These are phyloP conservation scores for Ceyx cyanopectus DNA, from an alignment of 2,113 vertebrate species.

Conservation along the genomic window DNA sequence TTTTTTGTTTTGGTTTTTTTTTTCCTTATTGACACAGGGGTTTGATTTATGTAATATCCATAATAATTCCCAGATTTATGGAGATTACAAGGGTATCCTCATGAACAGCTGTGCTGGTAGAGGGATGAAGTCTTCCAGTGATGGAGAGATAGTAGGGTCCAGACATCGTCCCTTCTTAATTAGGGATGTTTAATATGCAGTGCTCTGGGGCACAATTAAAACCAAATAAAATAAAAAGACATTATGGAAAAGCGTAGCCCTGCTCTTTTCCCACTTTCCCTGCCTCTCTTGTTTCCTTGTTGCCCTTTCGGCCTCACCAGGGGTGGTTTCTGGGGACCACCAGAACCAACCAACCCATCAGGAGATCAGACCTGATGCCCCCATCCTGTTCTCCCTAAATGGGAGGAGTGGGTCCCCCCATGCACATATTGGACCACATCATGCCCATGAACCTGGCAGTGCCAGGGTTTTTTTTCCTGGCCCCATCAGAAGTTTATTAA, in stretches of 20 bases:
- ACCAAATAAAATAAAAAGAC: background rate
- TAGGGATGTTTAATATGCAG: background rate
- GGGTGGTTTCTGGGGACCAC: background rate
- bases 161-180: background rate
- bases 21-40: slow-evolving; percentile 7
- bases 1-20: background rate
- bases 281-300: background rate
- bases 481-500: fast-evolving
- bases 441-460: fast-evolving
- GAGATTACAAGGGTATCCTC: background rate
- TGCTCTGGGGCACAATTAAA: background rate
- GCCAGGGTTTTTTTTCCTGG: background rate
- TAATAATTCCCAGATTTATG: slow-evolving; percentile 23
- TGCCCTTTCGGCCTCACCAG: background rate
- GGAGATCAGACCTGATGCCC: background rate
- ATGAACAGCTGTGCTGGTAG: background rate
- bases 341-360: background rate
- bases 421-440: fast-evolving
- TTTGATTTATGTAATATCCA: slow-evolving; percentile 13
- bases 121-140: background rate
- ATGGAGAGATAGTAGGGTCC: background rate
- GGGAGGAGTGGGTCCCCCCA: fast-evolving
- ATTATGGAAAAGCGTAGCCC: fast-evolving
- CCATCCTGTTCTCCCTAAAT: fast-evolving
- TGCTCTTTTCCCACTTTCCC: background rate